A percentile compares a stretch with the other conserved stretches of the same genome.
phyloP scores from a whole-genome alignment of 2,113 vertebrate species.

The Engystomops pustulosus region DNA sequence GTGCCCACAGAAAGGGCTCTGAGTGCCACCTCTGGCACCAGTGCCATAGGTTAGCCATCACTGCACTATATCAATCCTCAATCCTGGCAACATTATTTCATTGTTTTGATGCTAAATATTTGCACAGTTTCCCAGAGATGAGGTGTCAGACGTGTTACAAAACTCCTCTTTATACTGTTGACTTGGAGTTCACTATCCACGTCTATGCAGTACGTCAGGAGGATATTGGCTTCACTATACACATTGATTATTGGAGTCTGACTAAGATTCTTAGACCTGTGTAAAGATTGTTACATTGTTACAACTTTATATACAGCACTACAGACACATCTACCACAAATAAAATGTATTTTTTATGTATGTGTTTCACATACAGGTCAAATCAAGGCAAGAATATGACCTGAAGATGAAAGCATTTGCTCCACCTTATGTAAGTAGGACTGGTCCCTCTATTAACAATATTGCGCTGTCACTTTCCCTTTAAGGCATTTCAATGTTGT shows the following conservation, averaged over 20 bases:
- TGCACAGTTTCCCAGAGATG: slow-evolving; percentile 58
- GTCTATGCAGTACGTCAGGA: not conserved
- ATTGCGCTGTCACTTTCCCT: too few relatives aligned
- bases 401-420: slow-evolving; percentile 88
- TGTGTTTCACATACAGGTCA: slow-evolving; percentile 74
- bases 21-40: too few relatives aligned
- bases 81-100: slow-evolving; percentile 65
- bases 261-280: not conserved
- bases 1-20: too few relatives aligned
- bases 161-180: not conserved
- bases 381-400: slow-evolving; percentile 86
- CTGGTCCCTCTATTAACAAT: not conserved
- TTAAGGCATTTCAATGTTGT: too few relatives aligned
- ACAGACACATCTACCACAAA: not conserved
- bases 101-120: slow-evolving; percentile 67
- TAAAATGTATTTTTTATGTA: too few relatives aligned
- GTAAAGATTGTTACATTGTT: not conserved
- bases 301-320: not conserved
- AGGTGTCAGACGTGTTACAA: slow-evolving; percentile 62
- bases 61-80: slow-evolving; percentile 14
- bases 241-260: not conserved
- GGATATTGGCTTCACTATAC: not conserved
- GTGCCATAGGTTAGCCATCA: too few relatives aligned
- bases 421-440: slow-evolving; percentile 88
- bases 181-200: too few relatives aligned